Evolutionary conservation across 2,888 invertebrate genomes (phyloP).

Genomic region (Drosophila ustulata): DNA sequence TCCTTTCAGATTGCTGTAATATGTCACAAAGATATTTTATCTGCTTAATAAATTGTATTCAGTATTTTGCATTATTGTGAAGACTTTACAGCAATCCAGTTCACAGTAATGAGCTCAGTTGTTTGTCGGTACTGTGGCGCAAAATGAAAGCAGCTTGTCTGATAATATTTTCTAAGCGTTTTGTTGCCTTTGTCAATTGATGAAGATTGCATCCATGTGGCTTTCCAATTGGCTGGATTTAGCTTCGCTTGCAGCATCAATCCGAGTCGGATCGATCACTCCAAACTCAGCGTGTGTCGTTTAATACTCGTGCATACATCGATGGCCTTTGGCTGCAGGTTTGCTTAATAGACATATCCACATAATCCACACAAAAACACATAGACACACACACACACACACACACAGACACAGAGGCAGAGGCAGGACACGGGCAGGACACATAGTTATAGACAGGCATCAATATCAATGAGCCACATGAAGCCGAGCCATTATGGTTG

Average conservation of each 20-base stretch:
- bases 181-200: background rate
- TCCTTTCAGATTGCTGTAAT: too few relatives aligned
- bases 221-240: background rate
- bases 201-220: background rate
- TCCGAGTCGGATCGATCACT: background rate
- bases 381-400: background rate
- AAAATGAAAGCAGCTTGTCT: too few relatives aligned
- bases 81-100: too few relatives aligned
- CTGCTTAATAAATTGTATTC: too few relatives aligned
- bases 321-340: constrained; percentile 14
- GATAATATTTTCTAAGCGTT: background rate
- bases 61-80: too few relatives aligned
- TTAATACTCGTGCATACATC: background rate
- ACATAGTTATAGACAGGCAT: constrained; percentile 12
- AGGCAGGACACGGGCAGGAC: background rate
- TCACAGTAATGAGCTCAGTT: too few relatives aligned
- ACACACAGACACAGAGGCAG: background rate
- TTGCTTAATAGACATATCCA: constrained; percentile 36
- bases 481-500: constrained; percentile 33
- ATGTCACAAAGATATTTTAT: too few relatives aligned
- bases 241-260: background rate
- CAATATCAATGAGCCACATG: constrained; percentile 45
- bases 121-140: too few relatives aligned
- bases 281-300: background rate
- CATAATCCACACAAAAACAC: constrained; percentile 16